Conservation (phyloP, 2,888 invertebrate genomes). For the Polyommatus iphigenia region DNA sequence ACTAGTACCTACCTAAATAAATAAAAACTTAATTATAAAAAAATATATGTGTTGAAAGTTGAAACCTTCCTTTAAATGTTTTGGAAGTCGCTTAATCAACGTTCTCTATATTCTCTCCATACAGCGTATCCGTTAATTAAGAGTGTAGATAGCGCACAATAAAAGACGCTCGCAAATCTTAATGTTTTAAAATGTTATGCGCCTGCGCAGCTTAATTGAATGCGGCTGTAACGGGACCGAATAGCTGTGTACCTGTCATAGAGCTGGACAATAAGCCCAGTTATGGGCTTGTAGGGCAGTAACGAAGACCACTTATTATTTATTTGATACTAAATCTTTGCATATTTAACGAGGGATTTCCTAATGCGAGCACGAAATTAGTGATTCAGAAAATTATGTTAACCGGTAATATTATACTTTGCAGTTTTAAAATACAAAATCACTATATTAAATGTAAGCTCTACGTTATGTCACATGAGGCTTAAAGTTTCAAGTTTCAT, state of each 20-base stretch:
- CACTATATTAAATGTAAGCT: neutral
- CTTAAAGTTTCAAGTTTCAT: no score
- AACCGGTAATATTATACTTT: no score
- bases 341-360: neutral
- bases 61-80: no score
- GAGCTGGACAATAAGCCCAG: constrained; percentile 21
- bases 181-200: constrained; percentile 32
- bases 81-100: neutral
- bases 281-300: constrained; percentile 35
- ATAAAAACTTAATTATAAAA: no score
- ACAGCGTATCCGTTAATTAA: neutral
- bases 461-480: neutral
- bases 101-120: neutral
- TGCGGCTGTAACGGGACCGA: constrained; percentile 40
- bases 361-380: neutral
- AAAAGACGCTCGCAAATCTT: constrained; percentile 43
- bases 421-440: neutral
- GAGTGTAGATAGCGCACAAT: neutral
- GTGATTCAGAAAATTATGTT: neutral
- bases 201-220: constrained; percentile 39
- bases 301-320: constrained; percentile 24
- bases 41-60: no score
- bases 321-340: constrained; percentile 8
- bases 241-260: constrained; percentile 37
- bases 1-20: no score